Base-by-base conservation (phyloP, 2,888 invertebrate species). In the Chaetogeoica ovagalla region DNA sequence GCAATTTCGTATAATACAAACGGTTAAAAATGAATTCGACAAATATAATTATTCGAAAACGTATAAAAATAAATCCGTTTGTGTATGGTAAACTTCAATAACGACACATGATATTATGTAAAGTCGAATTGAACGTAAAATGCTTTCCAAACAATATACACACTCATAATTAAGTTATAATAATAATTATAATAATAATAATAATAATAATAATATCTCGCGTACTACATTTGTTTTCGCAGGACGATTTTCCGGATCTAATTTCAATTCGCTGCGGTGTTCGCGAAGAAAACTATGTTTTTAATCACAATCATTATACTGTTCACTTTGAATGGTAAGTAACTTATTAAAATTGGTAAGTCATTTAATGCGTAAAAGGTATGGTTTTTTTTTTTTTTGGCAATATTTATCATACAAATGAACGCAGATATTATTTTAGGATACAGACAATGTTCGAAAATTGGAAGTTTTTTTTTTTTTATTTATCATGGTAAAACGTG, bases 311-410 rank as follows among this genome's bases (percentile, higher is more conserved):
- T 71, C 23, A 30, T 79, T 57, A 0, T 71, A 30, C 57, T 79
- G 55, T 71, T 65, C 8, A 39, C n/a, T 1, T 57, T 57, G 3
- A 37, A 43, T n/a, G 79, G 79, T 79, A n/a, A n/a, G n/a, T n/a
- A n/a, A n/a, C n/a, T n/a, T n/a, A n/a, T n/a, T n/a, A n/a, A n/a
- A n/a, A n/a, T n/a, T n/a, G 79, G 79, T 79, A 63, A 79, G 79
- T 79, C 6, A 9, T 57, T 39, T 9, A 63, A 17, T 21, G 11
- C 21, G 21, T 21, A 21, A 21, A 9, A 59, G 8, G n/a, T 59
- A 21, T 17, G 0, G 15, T 55, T 55, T 19, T 19, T 19, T 55
- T 30, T 1, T 30, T 30, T 30, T 30, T 2, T 4, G 4, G 30
- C 4, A 30, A 1, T 30, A 30, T 30, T 30, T 30, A 30, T 30